Evolutionary conservation across 2,113 vertebrate genomes (phyloP).

Genomic region (Ciconia maguari): DNA sequence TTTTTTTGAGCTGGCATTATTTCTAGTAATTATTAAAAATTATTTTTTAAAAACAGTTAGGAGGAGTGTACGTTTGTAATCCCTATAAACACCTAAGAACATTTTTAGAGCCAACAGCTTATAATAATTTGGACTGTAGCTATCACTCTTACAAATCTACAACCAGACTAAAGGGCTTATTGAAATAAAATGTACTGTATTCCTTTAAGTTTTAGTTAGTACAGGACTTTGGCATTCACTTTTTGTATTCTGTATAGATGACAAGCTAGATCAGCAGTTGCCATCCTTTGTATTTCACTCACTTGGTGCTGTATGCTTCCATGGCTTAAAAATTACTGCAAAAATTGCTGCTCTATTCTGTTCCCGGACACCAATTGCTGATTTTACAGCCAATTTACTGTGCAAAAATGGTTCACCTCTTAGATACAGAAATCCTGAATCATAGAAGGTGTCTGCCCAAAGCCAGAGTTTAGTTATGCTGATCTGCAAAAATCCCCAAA

Average conservation of each 20-base stretch:
- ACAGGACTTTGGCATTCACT: not conserved
- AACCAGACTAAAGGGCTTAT: not conserved
- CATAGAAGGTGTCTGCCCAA: not conserved
- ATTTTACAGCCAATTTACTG: constrained; percentile 15
- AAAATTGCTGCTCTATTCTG: not conserved
- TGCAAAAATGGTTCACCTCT: not conserved
- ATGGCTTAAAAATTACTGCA: not conserved
- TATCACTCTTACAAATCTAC: not conserved
- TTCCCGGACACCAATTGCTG: not conserved
- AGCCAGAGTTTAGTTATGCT: not conserved
- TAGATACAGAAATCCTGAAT: not conserved
- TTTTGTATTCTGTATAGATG: not conserved
- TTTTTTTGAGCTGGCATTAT: not conserved
- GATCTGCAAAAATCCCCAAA: not conserved
- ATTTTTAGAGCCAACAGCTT: not conserved
- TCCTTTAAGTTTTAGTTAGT: not conserved
- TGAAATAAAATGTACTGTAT: not conserved
- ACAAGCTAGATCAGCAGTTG: not conserved
- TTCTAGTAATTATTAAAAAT: not conserved
- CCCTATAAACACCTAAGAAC: not conserved
- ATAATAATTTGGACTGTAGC: not conserved
- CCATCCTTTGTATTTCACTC: not conserved
- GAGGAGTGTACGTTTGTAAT: not conserved
- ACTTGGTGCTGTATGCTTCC: not conserved
- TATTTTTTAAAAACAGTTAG: not conserved